Evolutionary conservation across 2,888 invertebrate species (phyloP).

Genomic region (Rhaphigaster nebulosa): DNA sequence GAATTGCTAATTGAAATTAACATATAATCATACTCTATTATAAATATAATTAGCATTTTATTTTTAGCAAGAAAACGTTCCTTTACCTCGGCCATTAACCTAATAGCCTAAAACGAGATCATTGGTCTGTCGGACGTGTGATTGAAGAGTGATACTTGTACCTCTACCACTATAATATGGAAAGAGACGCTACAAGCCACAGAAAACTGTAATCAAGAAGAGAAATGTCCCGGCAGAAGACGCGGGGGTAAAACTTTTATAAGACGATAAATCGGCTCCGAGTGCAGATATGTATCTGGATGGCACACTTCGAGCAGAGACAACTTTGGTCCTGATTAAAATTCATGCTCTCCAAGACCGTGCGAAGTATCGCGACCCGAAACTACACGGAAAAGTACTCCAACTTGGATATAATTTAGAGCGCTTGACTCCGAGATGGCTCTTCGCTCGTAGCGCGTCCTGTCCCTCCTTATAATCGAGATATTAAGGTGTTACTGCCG

Average conservation of each 20-base stretch:
- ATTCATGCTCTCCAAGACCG: constrained; percentile 33
- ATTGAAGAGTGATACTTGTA: background rate
- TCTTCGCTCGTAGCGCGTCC: background rate
- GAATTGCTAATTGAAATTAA: too few relatives aligned
- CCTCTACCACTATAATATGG: background rate
- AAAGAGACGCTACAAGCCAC: background rate
- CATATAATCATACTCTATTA: too few relatives aligned
- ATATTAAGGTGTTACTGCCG: background rate
- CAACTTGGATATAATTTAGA: constrained; percentile 46
- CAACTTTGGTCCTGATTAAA: constrained; percentile 48
- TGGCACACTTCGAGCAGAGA: background rate
- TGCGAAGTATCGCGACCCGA: background rate
- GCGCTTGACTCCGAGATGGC: background rate
- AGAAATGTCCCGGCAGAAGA: background rate
- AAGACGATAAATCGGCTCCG: constrained; percentile 1
- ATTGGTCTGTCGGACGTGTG: background rate
- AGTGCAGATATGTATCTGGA: constrained; percentile 48
- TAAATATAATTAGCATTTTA: too few relatives aligned
- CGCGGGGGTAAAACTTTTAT: constrained; percentile 33
- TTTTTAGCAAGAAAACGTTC: too few relatives aligned
- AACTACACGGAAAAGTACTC: constrained; percentile 48
- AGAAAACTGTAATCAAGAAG: constrained; percentile 30
- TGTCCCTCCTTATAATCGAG: background rate
- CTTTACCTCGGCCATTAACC: too few relatives aligned
- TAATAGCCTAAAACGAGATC: background rate